A percentile compares a stretch with the other conserved stretches of the same genome.
Conservation (phyloP, 2,113 vertebrate genomes). For the Brachypteracias leptosomus region DNA sequence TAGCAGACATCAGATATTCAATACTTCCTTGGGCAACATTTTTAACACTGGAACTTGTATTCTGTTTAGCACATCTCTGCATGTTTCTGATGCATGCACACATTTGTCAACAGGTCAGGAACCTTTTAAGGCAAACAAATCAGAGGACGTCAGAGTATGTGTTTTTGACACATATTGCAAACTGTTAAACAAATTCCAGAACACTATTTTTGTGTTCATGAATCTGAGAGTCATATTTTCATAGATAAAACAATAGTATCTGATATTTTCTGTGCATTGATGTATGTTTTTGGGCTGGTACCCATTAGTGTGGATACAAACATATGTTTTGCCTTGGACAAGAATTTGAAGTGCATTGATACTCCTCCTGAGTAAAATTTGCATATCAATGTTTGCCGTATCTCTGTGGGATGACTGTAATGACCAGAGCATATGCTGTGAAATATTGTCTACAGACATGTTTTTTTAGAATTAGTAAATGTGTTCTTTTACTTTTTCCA, state of each 20-base stretch:
- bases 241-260: not conserved
- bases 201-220: fast-evolving
- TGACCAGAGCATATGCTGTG: not conserved
- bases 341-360: not conserved
- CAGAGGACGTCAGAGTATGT: not conserved
- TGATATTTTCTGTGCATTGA: not conserved
- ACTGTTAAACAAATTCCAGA: not conserved
- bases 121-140: not conserved
- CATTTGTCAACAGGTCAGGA: not conserved
- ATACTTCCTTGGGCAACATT: not conserved
- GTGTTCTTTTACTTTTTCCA: not conserved
- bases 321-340: not conserved
- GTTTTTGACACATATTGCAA: not conserved
- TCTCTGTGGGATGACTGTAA: not conserved
- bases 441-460: not conserved
- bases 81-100: not conserved
- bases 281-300: not conserved
- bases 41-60: not conserved
- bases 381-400: not conserved
- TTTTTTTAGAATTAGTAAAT: constrained; percentile 27
- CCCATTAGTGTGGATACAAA: not conserved
- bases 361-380: not conserved
- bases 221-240: not conserved
- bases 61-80: not conserved
- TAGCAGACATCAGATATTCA: not conserved